Base-by-base conservation (phyloP, 2,888 invertebrate species). In the Digitonthophagus gazella region DNA sequence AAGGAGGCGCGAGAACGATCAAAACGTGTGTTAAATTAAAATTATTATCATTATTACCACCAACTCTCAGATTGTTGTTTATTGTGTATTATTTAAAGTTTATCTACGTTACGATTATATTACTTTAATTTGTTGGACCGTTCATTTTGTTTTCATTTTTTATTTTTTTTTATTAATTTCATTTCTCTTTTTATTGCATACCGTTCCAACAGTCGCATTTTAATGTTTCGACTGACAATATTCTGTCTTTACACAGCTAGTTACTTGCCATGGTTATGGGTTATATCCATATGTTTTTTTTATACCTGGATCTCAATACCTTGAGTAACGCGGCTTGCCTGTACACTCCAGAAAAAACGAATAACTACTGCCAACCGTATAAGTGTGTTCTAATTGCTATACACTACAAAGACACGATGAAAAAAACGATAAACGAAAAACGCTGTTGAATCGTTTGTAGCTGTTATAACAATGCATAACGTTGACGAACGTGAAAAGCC, bases 191-290 rank as follows among this genome's bases (percentile, higher is more conserved):
- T 44, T 44, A 44, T 3, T 44, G 28, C 28, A 44, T 44, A 44
- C 28, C 28, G 28, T 44, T 44, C 28, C 28, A 44, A 44, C 28
- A 44, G 28, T 44, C 28, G 28, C 28, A 44, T 44, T 44, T n/a
- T n/a, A 16, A 61, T 18, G 5, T 19, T 61, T 61, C 61, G 19
- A 19, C 61, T 18, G 19, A 57, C 18, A 16, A 57, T 16, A 57
- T 61, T 61, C 75, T 76, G 77, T 76, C 75, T 74, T 73, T 76
- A 67, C 71, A 67, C 75, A 78, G 77, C 73, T 74, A 55, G 71
- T 75, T 75, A 76, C 78, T 80, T 80, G 80, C 81, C 80, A 80
- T 79, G 80, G 79, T 80, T 79, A 77, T 79, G 80, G 80, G 79
- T 77, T 79, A 76, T 77, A 74, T 76, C 75, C 74, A 73, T 72